Evolutionary conservation across 2,888 invertebrate species (phyloP).

Genomic region (Gnatocerus cornutus): DNA sequence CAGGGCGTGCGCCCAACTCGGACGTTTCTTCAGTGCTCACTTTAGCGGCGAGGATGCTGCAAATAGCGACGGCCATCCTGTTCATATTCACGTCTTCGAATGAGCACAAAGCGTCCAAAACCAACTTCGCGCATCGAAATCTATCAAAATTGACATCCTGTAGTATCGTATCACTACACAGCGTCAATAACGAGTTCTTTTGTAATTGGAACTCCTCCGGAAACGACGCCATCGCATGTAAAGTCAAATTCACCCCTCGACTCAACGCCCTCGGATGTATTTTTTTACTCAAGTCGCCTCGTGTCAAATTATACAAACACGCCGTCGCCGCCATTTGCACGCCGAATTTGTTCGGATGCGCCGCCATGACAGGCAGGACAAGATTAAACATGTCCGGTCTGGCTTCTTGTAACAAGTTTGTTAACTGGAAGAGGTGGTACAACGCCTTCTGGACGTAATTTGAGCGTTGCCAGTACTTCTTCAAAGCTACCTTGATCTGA

Average conservation of each 20-base stretch:
- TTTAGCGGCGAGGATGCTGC: slow-evolving; percentile 78
- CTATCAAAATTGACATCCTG: slow-evolving; percentile 79
- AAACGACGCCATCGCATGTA: slow-evolving; percentile 80
- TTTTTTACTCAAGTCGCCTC: slow-evolving; percentile 76
- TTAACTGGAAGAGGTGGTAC: slow-evolving; percentile 76
- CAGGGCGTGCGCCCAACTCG: slow-evolving; percentile 77
- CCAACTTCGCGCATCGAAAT: slow-evolving; percentile 78
- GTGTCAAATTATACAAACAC: slow-evolving; percentile 82
- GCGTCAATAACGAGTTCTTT: slow-evolving; percentile 81
- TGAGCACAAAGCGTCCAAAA: slow-evolving; percentile 80
- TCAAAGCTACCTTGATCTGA: slow-evolving; percentile 72
- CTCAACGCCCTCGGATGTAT: slow-evolving; percentile 78
- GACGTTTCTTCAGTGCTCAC: slow-evolving; percentile 77
- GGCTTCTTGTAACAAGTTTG: slow-evolving; percentile 70
- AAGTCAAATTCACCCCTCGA: slow-evolving; percentile 77
- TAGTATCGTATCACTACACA: slow-evolving; percentile 85
- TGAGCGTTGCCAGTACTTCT: slow-evolving; percentile 74
- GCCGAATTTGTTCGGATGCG: slow-evolving; percentile 74
- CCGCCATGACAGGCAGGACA: slow-evolving; percentile 71
- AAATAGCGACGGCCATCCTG: slow-evolving; percentile 86
- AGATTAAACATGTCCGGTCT: slow-evolving; percentile 78
- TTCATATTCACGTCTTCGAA: slow-evolving; percentile 82
- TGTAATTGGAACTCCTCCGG: slow-evolving; percentile 81
- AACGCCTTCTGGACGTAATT: slow-evolving; percentile 80
- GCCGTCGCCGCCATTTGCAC: slow-evolving; percentile 85